phyloP scores from a whole-genome alignment of 2,888 invertebrate genomes.

The Acanthosepion pharaonis region DNA sequence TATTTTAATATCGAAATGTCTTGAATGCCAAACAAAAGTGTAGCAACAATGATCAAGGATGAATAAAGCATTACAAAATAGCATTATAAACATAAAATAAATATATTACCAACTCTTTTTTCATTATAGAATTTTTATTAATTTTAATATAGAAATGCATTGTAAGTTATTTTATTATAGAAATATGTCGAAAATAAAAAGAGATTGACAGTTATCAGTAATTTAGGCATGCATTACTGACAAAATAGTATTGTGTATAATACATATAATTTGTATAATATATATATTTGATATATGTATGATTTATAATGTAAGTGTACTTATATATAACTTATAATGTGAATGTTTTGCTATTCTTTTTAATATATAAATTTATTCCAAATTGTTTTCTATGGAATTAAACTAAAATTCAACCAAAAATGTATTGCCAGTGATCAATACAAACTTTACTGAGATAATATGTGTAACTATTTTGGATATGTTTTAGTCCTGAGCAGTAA shows the following conservation, averaged over 20 bases:
- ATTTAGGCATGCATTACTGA: too few relatives aligned
- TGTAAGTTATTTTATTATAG: neutral
- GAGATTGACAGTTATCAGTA: too few relatives aligned
- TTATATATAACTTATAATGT: neutral
- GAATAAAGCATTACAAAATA: neutral
- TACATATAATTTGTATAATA: too few relatives aligned
- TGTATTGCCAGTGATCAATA: too few relatives aligned
- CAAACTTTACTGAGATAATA: neutral
- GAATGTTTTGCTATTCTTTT: neutral
- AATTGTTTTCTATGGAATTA: neutral
- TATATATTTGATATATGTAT: too few relatives aligned
- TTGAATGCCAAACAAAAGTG: neutral
- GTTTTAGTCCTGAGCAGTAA: neutral
- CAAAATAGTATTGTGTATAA: neutral
- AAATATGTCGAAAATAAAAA: neutral
- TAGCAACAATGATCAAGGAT: neutral
- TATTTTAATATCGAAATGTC: neutral
- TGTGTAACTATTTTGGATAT: neutral
- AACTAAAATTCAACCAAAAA: neutral
- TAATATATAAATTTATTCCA: neutral
- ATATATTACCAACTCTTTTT: too few relatives aligned
- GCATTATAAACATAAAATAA: too few relatives aligned
- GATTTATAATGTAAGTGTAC: neutral
- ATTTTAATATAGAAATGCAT: neutral
- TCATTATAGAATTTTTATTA: neutral